These are phyloP conservation scores for Lutjanus campechanus DNA, from an alignment of 2,797 vertebrate genomes.

Conservation along the genomic window DNA sequence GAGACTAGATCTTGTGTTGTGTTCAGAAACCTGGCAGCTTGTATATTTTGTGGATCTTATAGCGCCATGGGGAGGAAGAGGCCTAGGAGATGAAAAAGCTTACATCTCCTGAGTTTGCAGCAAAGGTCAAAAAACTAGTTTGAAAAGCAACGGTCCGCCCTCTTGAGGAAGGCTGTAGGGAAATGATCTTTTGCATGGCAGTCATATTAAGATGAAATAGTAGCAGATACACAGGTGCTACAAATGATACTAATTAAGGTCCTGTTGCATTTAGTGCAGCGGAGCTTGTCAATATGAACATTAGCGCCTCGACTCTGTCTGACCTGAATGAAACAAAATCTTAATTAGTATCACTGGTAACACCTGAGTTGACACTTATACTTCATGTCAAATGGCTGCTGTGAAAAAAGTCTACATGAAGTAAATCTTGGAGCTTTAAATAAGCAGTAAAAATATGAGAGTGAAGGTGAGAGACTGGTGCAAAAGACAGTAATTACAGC, in stretches of 20 bases:
- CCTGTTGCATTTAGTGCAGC: too few relatives aligned
- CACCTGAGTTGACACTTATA: too few relatives aligned
- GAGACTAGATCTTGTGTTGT: background rate
- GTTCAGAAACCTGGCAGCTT: background rate
- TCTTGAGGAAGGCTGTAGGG: background rate
- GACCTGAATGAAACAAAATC: too few relatives aligned
- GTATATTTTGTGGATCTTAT: background rate
- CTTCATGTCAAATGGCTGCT: too few relatives aligned
- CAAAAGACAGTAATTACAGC: background rate
- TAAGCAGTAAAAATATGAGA: background rate
- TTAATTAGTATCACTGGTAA: too few relatives aligned
- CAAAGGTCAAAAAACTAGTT: background rate
- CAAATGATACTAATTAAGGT: too few relatives aligned
- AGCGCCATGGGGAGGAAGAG: background rate
- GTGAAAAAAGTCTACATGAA: background rate
- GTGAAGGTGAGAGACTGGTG: background rate
- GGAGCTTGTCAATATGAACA: too few relatives aligned
- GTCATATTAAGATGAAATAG: too few relatives aligned
- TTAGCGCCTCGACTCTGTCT: too few relatives aligned
- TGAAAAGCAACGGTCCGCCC: background rate
- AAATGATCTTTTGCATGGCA: background rate
- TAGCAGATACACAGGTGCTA: too few relatives aligned
- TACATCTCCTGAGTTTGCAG: background rate
- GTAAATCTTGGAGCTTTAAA: background rate
- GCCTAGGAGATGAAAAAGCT: background rate